Evolutionary conservation across 2,888 invertebrate species (phyloP).

Genomic region (Apamea anceps): DNA sequence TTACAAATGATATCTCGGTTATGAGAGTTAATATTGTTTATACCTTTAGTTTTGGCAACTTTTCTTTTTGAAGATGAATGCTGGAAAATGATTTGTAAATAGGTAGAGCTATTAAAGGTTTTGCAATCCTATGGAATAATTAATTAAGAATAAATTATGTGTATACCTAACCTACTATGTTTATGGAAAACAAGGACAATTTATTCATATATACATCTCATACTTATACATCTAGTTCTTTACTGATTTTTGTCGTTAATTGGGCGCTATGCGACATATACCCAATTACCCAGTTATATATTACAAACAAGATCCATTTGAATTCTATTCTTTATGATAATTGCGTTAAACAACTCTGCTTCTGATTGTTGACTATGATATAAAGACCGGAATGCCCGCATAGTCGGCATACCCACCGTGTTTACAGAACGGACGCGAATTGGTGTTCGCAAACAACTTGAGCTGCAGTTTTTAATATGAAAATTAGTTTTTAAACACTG

Average conservation of each 20-base stretch:
- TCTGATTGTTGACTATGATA: conserved; percentile 47
- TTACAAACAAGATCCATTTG: neutral
- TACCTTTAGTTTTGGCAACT: neutral
- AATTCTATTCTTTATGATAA: conserved; percentile 35
- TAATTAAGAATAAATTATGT: neutral
- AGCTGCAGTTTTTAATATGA: conserved; percentile 45
- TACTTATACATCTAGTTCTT: neutral
- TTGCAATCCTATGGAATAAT: neutral
- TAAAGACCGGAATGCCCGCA: conserved; percentile 48
- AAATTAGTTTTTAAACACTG: conserved; percentile 43
- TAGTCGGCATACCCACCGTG: conserved; percentile 16
- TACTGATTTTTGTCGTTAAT: neutral
- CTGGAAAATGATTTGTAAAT: neutral
- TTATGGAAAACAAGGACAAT: neutral
- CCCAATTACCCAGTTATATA: neutral
- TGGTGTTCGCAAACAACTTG: conserved; percentile 47
- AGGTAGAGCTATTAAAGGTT: neutral
- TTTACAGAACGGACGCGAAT: conserved; percentile 40
- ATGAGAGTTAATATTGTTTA: neutral
- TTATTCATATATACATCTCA: neutral
- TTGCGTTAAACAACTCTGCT: conserved; percentile 40
- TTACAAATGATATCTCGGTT: neutral
- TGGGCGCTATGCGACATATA: neutral
- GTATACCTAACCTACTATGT: too few relatives aligned
- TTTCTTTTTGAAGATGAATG: neutral